Conservation (phyloP, 2,113 vertebrate species). For the Pygoscelis adeliae region DNA sequence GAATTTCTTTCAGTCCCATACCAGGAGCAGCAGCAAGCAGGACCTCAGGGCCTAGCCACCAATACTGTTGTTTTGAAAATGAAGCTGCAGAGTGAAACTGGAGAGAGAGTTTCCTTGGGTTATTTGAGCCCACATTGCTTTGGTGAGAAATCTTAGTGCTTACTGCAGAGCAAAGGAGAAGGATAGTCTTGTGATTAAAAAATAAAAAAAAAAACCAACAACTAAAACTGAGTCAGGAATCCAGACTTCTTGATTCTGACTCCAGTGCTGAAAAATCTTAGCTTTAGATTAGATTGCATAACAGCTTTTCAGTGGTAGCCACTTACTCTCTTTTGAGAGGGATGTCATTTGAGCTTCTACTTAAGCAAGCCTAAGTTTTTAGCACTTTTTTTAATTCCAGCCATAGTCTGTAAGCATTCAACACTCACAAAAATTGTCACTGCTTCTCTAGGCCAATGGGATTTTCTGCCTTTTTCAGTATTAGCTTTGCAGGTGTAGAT, state of each 20-base stretch:
- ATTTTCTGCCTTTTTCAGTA: not conserved
- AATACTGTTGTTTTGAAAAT: not conserved
- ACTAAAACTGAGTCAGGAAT: not conserved
- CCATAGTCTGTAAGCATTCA: not conserved
- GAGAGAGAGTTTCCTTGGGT: conserved; percentile 10
- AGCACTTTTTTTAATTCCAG: not conserved
- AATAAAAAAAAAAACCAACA: not conserved
- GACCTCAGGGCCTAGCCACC: not conserved
- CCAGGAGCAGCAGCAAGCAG: not conserved
- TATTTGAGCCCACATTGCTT: not conserved
- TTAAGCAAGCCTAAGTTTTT: not conserved
- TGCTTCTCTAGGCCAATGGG: not conserved
- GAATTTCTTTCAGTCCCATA: not conserved
- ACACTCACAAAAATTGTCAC: not conserved
- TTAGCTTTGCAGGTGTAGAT: not conserved
- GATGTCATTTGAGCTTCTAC: not conserved
- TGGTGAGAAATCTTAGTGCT: not conserved
- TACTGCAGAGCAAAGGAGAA: not conserved
- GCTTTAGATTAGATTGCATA: not conserved
- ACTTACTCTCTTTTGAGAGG: not conserved
- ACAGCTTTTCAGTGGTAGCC: not conserved
- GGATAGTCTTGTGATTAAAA: not conserved
- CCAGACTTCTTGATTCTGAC: not conserved
- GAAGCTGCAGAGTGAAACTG: not conserved
- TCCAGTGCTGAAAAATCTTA: not conserved